Percentiles rank a stretch among this genome's conserved stretches.
Evolutionary conservation across 2,888 invertebrate genomes (phyloP).

Genomic region (Eurytoma adleriae): DNA sequence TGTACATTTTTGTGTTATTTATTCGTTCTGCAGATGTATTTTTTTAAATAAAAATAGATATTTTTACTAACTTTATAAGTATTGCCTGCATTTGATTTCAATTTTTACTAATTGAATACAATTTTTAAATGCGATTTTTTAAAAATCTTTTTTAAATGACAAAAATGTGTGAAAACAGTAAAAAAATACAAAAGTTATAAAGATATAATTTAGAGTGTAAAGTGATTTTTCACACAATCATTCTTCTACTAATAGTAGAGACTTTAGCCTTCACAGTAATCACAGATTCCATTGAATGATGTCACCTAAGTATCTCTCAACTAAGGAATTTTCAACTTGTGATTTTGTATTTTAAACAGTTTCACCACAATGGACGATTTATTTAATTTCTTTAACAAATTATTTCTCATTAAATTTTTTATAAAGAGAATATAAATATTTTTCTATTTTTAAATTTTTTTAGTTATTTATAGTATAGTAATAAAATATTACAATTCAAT

Average conservation of each 20-base stretch:
- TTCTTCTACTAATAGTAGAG: not conserved
- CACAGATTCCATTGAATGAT: constrained; percentile 58
- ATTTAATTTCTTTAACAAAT: not conserved
- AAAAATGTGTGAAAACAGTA: too few relatives aligned
- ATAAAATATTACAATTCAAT: too few relatives aligned
- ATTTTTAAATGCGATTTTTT: too few relatives aligned
- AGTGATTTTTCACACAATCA: not conserved
- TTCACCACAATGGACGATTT: not conserved
- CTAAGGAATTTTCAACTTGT: constrained; percentile 30
- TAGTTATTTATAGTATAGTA: too few relatives aligned
- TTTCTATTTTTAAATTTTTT: too few relatives aligned
- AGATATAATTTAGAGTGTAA: not conserved
- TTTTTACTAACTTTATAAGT: too few relatives aligned
- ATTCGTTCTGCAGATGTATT: too few relatives aligned
- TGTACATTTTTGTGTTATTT: not conserved
- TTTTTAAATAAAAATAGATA: not conserved
- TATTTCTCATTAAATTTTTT: too few relatives aligned
- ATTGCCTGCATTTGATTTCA: too few relatives aligned
- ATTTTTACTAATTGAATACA: too few relatives aligned
- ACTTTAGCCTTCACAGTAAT: constrained; percentile 56
- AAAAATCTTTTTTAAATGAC: too few relatives aligned
- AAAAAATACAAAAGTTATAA: not conserved
- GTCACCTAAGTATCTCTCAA: constrained; percentile 53
- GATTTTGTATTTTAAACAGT: not conserved
- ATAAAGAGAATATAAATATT: too few relatives aligned